Percentiles rank a stretch among this genome's conserved stretches.
These are phyloP conservation scores for Metacarcinus magister DNA, from an alignment of 2,888 invertebrate genomes.

Conservation along the genomic window DNA sequence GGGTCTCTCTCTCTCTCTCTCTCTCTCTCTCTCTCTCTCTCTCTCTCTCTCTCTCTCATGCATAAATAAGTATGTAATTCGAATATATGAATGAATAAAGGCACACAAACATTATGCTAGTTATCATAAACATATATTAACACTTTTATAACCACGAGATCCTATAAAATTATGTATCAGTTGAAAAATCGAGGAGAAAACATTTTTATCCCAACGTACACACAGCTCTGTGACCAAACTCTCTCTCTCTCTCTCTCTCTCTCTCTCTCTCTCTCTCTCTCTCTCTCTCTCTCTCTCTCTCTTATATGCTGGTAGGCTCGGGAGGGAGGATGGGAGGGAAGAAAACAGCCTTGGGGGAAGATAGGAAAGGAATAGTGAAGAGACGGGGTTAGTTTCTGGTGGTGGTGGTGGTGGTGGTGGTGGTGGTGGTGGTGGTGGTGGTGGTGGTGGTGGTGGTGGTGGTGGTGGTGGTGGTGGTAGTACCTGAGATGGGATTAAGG, in stretches of 20 bases:
- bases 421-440: slow-evolving; percentile 11
- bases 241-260: not conserved
- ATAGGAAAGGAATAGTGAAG: not conserved
- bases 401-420: not conserved
- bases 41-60: too few species aligned
- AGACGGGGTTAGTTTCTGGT: not conserved
- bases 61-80: too few species aligned
- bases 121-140: not conserved
- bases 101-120: not conserved
- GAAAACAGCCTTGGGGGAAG: not conserved
- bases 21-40: too few species aligned
- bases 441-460: not conserved
- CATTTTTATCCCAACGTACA: not conserved
- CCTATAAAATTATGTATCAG: not conserved
- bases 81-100: not conserved
- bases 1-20: too few species aligned
- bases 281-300: too few species aligned
- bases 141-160: not conserved
- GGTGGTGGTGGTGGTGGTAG: too few species aligned
- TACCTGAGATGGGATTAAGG: not conserved
- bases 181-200: not conserved
- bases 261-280: too few species aligned
- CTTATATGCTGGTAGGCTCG: too few species aligned
- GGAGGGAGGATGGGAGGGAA: too few species aligned
- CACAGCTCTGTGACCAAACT: too few species aligned